phyloP scores from a whole-genome alignment of 2,888 invertebrate genomes.

The Rapana venosa region DNA sequence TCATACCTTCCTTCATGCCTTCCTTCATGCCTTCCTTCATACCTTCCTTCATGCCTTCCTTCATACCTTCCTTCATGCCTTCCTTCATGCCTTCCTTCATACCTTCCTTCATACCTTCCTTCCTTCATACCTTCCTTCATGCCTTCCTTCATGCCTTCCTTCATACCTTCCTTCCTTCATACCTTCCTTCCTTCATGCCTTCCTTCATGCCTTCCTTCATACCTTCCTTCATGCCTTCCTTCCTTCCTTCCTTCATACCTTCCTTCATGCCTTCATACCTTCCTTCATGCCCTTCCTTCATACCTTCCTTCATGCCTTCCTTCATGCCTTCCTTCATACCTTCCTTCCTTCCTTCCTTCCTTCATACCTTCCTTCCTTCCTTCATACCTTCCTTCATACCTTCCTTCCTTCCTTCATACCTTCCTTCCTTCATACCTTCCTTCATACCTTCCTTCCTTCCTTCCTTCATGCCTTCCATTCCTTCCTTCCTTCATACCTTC shows the following conservation, averaged over 20 bases:
- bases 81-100: not conserved
- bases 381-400: not conserved
- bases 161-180: not conserved
- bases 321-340: not conserved
- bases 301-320: not conserved
- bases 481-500: not conserved
- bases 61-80: conserved; percentile 11
- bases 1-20: not conserved
- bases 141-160: not conserved
- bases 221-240: not conserved
- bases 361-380: too few species aligned
- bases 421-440: not conserved
- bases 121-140: not conserved
- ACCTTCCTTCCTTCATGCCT: too few species aligned
- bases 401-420: not conserved
- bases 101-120: not conserved
- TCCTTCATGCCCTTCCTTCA: too few species aligned
- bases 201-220: not conserved
- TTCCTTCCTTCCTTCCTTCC: conserved; percentile 5
- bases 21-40: not conserved
- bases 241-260: not conserved
- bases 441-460: not conserved
- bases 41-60: not conserved
- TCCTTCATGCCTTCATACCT: too few species aligned
- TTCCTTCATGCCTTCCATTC: not conserved